Evolutionary conservation across 64 coral and sea anemone genomes (phyloP), one percentile per base, ranked within the genome.

Genomic region (Trachythela sp.): DNA sequence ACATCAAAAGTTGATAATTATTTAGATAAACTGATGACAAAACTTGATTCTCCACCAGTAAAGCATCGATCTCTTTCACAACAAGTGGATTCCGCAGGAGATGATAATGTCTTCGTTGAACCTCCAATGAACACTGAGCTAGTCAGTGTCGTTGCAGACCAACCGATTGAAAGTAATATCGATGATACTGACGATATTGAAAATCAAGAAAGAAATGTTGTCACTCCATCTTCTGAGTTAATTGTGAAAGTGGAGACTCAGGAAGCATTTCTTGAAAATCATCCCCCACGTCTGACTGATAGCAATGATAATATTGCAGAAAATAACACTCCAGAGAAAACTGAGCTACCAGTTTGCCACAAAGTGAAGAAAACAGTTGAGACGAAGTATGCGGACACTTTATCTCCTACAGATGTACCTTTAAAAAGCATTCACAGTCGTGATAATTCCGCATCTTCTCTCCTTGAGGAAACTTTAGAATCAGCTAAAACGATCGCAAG

Each of bases 401-500:
- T 80, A 80, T 80, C 75, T 15, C 75, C 27, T 1, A 30, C 33
- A 29, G 75, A 80, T 80, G 34, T 30, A 36, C 1, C 75, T 35
- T 39, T 80, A 17, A 80, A 80, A 80, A 39, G 20, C 31, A 35
- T 80, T 9, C 75, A 80, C 75, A 80, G 75, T 39, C 31, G 75
- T 37, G 75, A 80, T 0, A 80, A 80, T 80, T 80, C 75, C 0
- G 75, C 75, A 17, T 80, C 75, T 39, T 80, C 75, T 39, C 75
- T 80, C 30, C 75, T 80, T 80, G 75, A 80, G 35, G 75, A 80
- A 35, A 80, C 75, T 10, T 18, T 80, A 80, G 75, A 80, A 80
- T 80, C 75, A 14, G 75, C 75, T 1, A 80, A 80, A 39, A 80
- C 34, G 0, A 80, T 80, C 30, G 75, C 75, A 4, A 80, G 75